Base-by-base conservation (phyloP, 2,888 invertebrate genomes). In the Aphodius sticticus region DNA sequence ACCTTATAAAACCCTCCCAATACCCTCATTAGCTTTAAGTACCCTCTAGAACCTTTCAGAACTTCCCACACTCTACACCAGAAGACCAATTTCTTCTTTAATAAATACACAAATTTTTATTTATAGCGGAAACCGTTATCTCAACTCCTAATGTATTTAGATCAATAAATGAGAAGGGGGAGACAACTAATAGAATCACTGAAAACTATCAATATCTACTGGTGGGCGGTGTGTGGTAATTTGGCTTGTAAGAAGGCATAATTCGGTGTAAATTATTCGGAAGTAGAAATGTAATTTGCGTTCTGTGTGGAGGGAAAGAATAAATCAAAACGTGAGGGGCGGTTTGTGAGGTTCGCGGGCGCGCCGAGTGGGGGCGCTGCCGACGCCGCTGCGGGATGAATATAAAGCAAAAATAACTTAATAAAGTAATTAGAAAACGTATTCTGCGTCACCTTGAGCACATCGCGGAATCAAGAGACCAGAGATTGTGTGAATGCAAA, bases 381-480 rank as follows among this genome's bases (percentile, higher is more conserved):
- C 76, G 79, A 38, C n/a, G 15, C 78, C 71, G 76, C 76, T 69
- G 76, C 78, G 81, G 78, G 81, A 83, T 82, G 83, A 82, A 83
- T 82, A 84, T 83, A 83, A 83, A 83, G 82, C 79, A 82, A 83
- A 84, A 84, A 84, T 83, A 84, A 83, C 81, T 83, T 83, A 83
- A 84, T 83, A 83, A 84, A 83, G 84, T 84, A 84, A 84, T 83
- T 83, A 84, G 81, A 83, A 84, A 83, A 82, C 82, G 82, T 83
- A 83, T 82, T 81, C 82, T 80, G 81, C 81, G 84, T 82, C 82
- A 84, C 82, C 84, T 82, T 82, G 81, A 82, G 83, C 82, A 81
- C 82, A 82, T 82, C 82, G 81, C 80, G 80, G 82, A 83, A 83
- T 83, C 84, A 83, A 82, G 84, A 81, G 82, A 78, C 79, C 81